Conservation (phyloP, 2,888 invertebrate species). For the Amiota communis region DNA sequence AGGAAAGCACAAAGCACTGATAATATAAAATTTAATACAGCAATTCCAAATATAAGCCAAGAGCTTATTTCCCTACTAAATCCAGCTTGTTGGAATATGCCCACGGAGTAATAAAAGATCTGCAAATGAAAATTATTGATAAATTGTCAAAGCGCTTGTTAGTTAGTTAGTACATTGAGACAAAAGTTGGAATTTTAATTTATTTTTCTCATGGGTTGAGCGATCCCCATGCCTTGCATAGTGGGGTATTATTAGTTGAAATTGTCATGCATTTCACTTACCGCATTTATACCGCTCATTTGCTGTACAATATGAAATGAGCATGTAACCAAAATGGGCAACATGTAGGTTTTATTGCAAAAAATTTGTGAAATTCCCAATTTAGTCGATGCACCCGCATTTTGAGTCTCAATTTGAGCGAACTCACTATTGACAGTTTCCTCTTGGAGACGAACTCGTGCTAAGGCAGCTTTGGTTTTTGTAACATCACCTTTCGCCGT, state of each 20-base stretch:
- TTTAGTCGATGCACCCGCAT: constrained; percentile 67
- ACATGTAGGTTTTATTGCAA: constrained; percentile 26
- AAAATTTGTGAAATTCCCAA: constrained; percentile 71
- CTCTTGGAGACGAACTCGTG: constrained; percentile 56
- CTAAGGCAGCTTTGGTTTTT: constrained; percentile 72
- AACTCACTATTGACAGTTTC: constrained; percentile 78
- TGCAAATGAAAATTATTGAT: constrained; percentile 24
- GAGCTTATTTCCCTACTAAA: constrained; percentile 76
- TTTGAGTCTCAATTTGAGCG: constrained; percentile 67
- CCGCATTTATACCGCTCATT: constrained; percentile 89
- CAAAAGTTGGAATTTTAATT: no score
- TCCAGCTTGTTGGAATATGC: constrained; percentile 82
- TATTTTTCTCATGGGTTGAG: no score
- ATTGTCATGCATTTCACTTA: constrained; percentile 71
- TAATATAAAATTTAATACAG: constrained; percentile 78
- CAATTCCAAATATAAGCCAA: constrained; percentile 85
- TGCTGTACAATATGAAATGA: constrained; percentile 85
- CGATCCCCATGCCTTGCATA: no score
- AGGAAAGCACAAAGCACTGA: constrained; percentile 78
- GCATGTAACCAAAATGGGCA: constrained; percentile 84
- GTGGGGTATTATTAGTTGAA: neutral
- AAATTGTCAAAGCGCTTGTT: no score
- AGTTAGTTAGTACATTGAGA: no score
- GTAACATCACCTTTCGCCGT: constrained; percentile 79
- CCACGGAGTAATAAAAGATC: constrained; percentile 85